These are phyloP conservation scores for Sitobion miscanthi DNA, from an alignment of 1,140 invertebrate species.

Conservation along the genomic window DNA sequence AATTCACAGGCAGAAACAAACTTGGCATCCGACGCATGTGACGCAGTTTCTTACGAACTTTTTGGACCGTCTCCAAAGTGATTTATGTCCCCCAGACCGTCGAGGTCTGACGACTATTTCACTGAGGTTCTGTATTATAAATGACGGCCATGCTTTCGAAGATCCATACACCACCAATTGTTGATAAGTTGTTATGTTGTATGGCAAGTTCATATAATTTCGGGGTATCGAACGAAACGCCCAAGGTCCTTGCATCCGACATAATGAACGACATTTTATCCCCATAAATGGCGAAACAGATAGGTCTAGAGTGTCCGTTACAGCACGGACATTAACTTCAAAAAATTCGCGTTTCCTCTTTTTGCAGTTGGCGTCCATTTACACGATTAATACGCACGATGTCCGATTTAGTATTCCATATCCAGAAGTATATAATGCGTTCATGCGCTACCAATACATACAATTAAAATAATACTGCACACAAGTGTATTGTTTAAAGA, in stretches of 20 bases:
- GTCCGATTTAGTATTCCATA: background rate
- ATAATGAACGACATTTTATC: background rate
- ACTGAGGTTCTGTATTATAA: background rate
- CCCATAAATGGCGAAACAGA: background rate
- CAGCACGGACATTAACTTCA: background rate
- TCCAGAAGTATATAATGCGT: too few relatives aligned
- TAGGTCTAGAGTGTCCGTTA: background rate
- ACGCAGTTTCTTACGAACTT: background rate
- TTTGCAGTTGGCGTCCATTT: background rate
- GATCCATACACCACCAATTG: background rate
- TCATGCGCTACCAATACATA: background rate
- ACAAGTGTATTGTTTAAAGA: background rate
- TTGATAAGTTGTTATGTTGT: slow-evolving; percentile 3
- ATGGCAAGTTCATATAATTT: background rate
- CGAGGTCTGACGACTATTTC: slow-evolving; percentile 3
- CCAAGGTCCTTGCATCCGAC: background rate
- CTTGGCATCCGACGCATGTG: background rate
- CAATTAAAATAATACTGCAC: background rate
- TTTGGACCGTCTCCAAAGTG: slow-evolving; percentile 6
- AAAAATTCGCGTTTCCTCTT: background rate
- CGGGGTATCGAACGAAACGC: background rate
- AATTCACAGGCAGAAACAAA: slow-evolving; percentile 6
- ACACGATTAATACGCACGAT: background rate
- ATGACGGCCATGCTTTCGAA: slow-evolving; percentile 2
- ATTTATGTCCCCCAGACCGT: background rate